phyloP scores from a whole-genome alignment of 2,113 vertebrate genomes.

The Hypomesus transpacificus region DNA sequence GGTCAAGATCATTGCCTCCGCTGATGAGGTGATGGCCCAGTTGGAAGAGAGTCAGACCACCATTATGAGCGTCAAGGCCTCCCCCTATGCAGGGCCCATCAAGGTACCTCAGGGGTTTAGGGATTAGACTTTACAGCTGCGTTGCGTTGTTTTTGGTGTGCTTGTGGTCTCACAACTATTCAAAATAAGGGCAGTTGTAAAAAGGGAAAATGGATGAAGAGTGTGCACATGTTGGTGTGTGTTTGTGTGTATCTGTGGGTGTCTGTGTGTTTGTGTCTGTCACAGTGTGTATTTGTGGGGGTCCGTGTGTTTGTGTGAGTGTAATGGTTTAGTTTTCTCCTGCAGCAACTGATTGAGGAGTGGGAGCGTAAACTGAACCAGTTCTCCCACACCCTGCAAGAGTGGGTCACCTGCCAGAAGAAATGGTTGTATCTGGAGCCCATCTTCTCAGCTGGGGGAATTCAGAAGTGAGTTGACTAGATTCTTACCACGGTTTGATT shows the following conservation, averaged over 20 bases:
- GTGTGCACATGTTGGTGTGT: too few relatives aligned
- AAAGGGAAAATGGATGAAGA: too few relatives aligned
- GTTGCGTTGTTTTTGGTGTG: neutral
- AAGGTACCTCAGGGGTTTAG: conserved; percentile 48
- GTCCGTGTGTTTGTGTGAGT: neutral
- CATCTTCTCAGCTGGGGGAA: conserved; percentile 64
- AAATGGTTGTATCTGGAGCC: conserved; percentile 68
- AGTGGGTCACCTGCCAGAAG: conserved; percentile 68
- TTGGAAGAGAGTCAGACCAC: conserved; percentile 66
- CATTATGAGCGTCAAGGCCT: conserved; percentile 61
- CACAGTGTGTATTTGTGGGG: neutral
- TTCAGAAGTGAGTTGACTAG: conserved; percentile 59
- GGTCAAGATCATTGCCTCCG: conserved; percentile 56
- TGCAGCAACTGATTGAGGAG: conserved; percentile 57
- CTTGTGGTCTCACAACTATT: neutral
- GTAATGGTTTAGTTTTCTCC: neutral
- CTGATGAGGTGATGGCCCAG: conserved; percentile 57
- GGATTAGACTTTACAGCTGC: neutral
- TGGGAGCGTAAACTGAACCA: conserved; percentile 63
- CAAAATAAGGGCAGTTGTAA: neutral
- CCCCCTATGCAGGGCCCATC: conserved; percentile 58
- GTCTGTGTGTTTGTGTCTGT: neutral
- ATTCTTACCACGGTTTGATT: neutral
- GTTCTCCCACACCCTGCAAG: conserved; percentile 58
- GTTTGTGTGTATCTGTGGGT: too few relatives aligned